These are phyloP conservation scores for Chrysodeixis includens DNA, from an alignment of 2,888 invertebrate genomes.

Conservation along the genomic window DNA sequence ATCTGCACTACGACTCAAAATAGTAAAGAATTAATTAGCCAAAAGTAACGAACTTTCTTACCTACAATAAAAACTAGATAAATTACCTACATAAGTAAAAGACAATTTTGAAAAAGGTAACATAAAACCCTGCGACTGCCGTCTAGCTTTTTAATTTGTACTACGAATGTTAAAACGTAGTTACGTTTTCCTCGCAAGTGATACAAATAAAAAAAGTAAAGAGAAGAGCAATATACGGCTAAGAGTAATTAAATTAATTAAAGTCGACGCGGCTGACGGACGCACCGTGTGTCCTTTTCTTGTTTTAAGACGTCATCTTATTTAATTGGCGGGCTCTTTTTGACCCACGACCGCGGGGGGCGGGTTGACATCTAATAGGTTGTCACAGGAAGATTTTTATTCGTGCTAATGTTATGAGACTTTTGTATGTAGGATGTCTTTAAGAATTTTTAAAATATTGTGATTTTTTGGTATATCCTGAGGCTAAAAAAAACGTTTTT, in stretches of 20 bases:
- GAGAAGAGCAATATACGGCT: conserved; percentile 52
- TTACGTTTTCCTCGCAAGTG: conserved; percentile 52
- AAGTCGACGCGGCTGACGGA: conserved; percentile 66
- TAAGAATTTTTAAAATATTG: not conserved
- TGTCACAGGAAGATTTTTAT: conserved; percentile 51
- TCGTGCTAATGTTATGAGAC: conserved; percentile 56
- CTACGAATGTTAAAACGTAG: conserved; percentile 52
- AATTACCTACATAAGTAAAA: not conserved
- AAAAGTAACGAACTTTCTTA: not conserved
- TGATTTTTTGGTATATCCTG: too few species aligned
- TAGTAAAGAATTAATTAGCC: too few species aligned
- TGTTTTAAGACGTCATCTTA: conserved; percentile 69
- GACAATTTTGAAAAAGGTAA: conserved; percentile 14
- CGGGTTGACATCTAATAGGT: conserved; percentile 49
- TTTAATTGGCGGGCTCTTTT: conserved; percentile 54
- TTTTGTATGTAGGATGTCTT: conserved; percentile 8
- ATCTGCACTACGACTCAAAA: too few species aligned
- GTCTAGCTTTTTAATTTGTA: conserved; percentile 59
- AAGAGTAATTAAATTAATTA: conserved; percentile 76
- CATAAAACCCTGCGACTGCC: conserved; percentile 30
- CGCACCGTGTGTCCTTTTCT: conserved; percentile 62
- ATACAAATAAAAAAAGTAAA: conserved; percentile 55
- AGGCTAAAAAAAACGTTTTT: too few species aligned
- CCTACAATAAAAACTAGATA: not conserved
- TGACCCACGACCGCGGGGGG: conserved; percentile 35